Conservation (phyloP, 2,888 invertebrate species). For the Scaptomyza tumidula region DNA sequence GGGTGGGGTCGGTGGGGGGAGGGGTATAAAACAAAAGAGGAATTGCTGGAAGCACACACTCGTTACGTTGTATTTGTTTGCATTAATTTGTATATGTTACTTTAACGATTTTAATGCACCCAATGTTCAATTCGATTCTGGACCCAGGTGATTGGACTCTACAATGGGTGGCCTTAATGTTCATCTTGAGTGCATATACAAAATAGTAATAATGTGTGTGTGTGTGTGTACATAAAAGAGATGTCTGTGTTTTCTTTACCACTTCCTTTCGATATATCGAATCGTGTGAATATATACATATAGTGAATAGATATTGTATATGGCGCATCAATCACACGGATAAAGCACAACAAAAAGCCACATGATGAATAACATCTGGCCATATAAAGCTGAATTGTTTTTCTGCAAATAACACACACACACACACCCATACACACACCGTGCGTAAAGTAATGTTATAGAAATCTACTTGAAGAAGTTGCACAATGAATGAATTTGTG, state of each 20-base stretch:
- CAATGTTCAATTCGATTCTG: constrained; percentile 46
- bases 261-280: constrained; percentile 70
- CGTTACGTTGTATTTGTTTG: constrained; percentile 68
- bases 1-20: too few relatives aligned
- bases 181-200: not conserved
- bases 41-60: constrained; percentile 39
- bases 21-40: constrained; percentile 37
- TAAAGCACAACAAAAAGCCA: constrained; percentile 71
- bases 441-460: constrained; percentile 31
- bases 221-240: not conserved
- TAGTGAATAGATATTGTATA: not conserved
- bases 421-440: not conserved
- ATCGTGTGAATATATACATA: constrained; percentile 66
- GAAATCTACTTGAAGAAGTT: constrained; percentile 71
- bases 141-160: constrained; percentile 71
- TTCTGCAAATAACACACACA: constrained; percentile 52
- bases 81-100: constrained; percentile 78
- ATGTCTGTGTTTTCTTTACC: constrained; percentile 36
- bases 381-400: constrained; percentile 65
- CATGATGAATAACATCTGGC: constrained; percentile 73
- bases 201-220: not conserved
- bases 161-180: constrained; percentile 38
- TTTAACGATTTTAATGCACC: constrained; percentile 72
- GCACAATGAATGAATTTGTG: too few relatives aligned
- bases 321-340: constrained; percentile 70